Conservation (phyloP, 2,888 invertebrate species). For the Escarpia spicata region DNA sequence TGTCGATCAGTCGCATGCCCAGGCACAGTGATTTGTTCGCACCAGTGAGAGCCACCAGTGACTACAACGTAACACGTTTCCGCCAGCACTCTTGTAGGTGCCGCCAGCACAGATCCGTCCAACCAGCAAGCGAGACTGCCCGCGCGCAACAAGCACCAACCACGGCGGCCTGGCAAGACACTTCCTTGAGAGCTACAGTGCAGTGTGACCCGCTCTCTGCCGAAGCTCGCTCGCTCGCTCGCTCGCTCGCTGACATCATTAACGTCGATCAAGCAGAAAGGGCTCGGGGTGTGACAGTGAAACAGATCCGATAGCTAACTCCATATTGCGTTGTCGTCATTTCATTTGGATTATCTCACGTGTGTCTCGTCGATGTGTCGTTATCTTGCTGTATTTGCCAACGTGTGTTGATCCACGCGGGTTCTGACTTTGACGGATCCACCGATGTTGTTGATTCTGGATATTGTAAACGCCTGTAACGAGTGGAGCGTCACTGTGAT, state of each 20-base stretch:
- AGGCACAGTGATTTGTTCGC: neutral
- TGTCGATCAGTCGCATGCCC: neutral
- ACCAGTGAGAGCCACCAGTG: neutral
- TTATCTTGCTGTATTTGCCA: neutral
- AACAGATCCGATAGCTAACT: neutral
- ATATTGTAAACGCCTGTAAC: neutral
- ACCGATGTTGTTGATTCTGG: neutral
- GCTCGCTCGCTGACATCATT: neutral
- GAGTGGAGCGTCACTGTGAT: neutral
- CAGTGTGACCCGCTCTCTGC: neutral
- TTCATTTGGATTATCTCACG: neutral
- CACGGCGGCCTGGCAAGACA: neutral
- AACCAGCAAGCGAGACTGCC: neutral
- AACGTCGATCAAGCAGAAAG: slow-evolving; percentile 4
- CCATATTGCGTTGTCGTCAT: neutral
- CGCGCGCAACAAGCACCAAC: neutral
- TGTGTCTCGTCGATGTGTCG: neutral
- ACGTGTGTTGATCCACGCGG: neutral
- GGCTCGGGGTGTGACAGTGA: neutral
- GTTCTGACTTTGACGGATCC: neutral
- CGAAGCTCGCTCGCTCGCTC: neutral
- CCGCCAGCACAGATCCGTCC: neutral
- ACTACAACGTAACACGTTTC: neutral
- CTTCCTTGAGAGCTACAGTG: neutral
- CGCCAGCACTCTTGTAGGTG: neutral